Evolutionary conservation across 1,140 invertebrate genomes (phyloP), one percentile per base, ranked within the genome.

Genomic region (Halesus radiatus): DNA sequence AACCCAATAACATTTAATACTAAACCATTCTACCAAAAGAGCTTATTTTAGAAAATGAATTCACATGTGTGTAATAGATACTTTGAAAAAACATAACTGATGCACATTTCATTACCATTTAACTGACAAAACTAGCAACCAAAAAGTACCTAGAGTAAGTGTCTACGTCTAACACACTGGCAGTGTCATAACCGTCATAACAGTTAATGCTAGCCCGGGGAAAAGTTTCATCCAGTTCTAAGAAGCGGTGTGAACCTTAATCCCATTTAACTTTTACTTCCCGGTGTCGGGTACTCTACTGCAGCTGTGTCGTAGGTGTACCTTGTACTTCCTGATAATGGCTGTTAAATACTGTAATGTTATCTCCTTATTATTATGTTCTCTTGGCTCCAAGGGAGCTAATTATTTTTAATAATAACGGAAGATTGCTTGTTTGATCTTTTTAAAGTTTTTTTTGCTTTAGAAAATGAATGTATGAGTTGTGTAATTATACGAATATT

Each of bases 181-280:
- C 15, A 60, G 58, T 60, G 23, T 20, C 13, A 23, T 60, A 60
- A 22, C 16, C 23, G 56, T 20, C 18, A 22, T 60, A 23, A 60
- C 37, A 45, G 37, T 45, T 45, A 45, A 45, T 45, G 37, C 7
- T 45, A 60, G 20, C 58, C 18, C 58, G 62, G n/a, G 26, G 37
- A 53, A 72, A 72, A 26, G 10, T 72, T 72, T 72, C 68, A 53
- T 26, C 26, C 68, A 16, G 50, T 53, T 20, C 50, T 50, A 22
- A 45, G 64, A 45, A 22, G 37, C 52, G 68, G 64, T 53, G 45
- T 76, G 73, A 70, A 68, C 73, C 73, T 23, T 76, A 80, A 80
- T 80, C 79, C 45, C 62, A 80, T 80, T 80, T 80, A 77, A 80
- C 74, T 80, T 80, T 37, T 29, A 23, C 52, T 37, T 54, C 66